These are phyloP conservation scores for Ceraclea dissimilis DNA, from an alignment of 2,888 invertebrate genomes.

Conservation along the genomic window DNA sequence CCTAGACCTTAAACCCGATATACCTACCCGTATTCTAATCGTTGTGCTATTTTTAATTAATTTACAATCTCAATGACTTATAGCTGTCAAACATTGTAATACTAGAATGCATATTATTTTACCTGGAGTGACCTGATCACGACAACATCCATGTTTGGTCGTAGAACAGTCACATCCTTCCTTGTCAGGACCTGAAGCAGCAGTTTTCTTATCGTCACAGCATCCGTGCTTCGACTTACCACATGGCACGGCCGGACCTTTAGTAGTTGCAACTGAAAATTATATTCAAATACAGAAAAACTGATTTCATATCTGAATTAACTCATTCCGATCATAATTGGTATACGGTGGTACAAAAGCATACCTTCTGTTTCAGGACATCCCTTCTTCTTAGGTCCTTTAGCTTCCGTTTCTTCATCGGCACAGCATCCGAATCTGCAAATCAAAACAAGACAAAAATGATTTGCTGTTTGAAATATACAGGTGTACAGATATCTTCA, in stretches of 20 bases:
- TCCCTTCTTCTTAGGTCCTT: slow-evolving; percentile 52
- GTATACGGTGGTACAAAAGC: neutral
- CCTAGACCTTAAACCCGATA: too few relatives aligned
- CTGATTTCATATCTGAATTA: too few relatives aligned
- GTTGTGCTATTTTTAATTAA: too few relatives aligned
- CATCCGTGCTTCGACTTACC: slow-evolving; percentile 59
- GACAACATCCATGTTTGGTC: slow-evolving; percentile 66
- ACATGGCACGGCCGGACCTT: slow-evolving; percentile 35
- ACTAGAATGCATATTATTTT: too few relatives aligned
- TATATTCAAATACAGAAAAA: neutral
- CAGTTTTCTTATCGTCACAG: slow-evolving; percentile 60
- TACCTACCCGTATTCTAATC: too few relatives aligned
- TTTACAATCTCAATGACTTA: too few relatives aligned
- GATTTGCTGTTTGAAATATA: too few relatives aligned
- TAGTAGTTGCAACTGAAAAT: slow-evolving; percentile 17
- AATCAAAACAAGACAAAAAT: too few relatives aligned
- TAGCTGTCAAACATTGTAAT: too few relatives aligned
- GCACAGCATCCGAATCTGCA: slow-evolving; percentile 61
- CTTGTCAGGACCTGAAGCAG: slow-evolving; percentile 55
- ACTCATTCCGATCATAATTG: too few relatives aligned
- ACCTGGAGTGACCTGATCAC: slow-evolving; percentile 60
- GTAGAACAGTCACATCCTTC: slow-evolving; percentile 58
- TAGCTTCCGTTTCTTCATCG: slow-evolving; percentile 57
- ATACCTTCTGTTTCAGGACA: slow-evolving; percentile 35
- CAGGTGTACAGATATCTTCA: neutral